Percentiles rank a stretch among this genome's conserved stretches.
These are phyloP conservation scores for Pseudanteris insignis DNA, from an alignment of 2,888 invertebrate species.

Conservation along the genomic window DNA sequence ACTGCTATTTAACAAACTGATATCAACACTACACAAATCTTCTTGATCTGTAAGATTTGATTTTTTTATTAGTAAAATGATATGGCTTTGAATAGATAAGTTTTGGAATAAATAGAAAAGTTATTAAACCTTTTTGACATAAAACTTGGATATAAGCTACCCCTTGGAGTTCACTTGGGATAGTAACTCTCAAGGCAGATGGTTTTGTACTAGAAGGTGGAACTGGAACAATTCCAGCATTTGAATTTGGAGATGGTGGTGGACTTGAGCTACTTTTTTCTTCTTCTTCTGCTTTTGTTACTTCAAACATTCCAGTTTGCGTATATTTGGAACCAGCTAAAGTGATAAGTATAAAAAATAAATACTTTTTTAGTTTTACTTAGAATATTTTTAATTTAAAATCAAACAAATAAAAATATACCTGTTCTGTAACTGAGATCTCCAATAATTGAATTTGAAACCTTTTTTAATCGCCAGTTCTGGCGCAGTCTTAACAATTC, in stretches of 20 bases:
- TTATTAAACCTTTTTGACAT: constrained; percentile 94
- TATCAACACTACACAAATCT: constrained; percentile 84
- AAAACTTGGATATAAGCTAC: constrained; percentile 96
- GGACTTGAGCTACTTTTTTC: constrained; percentile 68
- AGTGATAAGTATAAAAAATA: too few relatives aligned
- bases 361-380: not conserved
- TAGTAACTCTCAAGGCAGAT: constrained; percentile 88
- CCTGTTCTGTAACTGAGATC: constrained; percentile 93
- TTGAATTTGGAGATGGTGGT: constrained; percentile 68
- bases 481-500: constrained; percentile 88
- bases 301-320: constrained; percentile 95
- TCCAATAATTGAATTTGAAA: constrained; percentile 93
- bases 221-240: constrained; percentile 65
- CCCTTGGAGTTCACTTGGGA: constrained; percentile 94
- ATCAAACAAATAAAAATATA: constrained; percentile 49
- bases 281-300: constrained; percentile 90
- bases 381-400: too few relatives aligned
- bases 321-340: constrained; percentile 90
- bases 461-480: constrained; percentile 96
- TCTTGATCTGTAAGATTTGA: constrained; percentile 87
- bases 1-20: constrained; percentile 81
- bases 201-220: constrained; percentile 68
- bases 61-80: too few relatives aligned
- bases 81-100: too few relatives aligned
- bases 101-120: too few relatives aligned